phyloP scores from a whole-genome alignment of 53 echinoderm and acorn worm genomes.

The Holothuria scabra region DNA sequence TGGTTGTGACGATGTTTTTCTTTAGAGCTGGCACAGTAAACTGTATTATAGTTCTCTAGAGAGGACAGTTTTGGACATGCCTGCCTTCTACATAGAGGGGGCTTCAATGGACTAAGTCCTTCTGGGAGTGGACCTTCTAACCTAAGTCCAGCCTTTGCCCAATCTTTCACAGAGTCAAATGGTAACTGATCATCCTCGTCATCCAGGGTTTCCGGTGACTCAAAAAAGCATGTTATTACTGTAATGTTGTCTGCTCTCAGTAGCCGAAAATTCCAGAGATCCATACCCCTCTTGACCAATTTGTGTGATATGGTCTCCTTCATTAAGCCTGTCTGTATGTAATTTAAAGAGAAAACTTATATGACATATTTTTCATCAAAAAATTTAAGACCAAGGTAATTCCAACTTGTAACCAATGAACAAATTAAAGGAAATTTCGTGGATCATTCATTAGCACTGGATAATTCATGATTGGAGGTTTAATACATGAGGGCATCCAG shows the following conservation, averaged over 20 bases:
- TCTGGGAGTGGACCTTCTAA: constrained; percentile 38
- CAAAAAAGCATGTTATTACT: constrained; percentile 81
- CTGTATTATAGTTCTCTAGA: constrained; percentile 66
- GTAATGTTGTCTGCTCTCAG: constrained; percentile 98
- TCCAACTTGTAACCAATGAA: too few species aligned
- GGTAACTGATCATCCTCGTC: constrained; percentile 62
- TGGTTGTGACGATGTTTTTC: constrained; percentile 41
- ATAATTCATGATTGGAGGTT: too few species aligned
- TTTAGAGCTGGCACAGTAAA: constrained; percentile 52
- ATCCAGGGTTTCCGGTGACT: constrained; percentile 67
- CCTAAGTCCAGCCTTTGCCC: constrained; percentile 59
- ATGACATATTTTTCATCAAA: too few species aligned
- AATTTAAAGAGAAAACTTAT: too few species aligned
- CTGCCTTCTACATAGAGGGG: constrained; percentile 54
- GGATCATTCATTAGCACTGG: too few species aligned
- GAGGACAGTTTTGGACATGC: constrained; percentile 68
- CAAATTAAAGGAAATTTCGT: too few species aligned
- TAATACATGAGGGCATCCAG: too few species aligned
- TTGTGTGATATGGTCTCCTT: constrained; percentile 80
- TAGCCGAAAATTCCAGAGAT: constrained; percentile 83
- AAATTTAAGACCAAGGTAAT: too few species aligned
- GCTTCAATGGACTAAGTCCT: constrained; percentile 30
- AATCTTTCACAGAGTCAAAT: constrained; percentile 57
- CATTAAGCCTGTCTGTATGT: constrained; percentile 24
- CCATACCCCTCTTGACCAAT: constrained; percentile 77